A percentile compares a stretch with the other conserved stretches of the same genome.
phyloP scores from a whole-genome alignment of 1,140 invertebrate genomes.

The Scaptodrosophila lebanonensis region DNA sequence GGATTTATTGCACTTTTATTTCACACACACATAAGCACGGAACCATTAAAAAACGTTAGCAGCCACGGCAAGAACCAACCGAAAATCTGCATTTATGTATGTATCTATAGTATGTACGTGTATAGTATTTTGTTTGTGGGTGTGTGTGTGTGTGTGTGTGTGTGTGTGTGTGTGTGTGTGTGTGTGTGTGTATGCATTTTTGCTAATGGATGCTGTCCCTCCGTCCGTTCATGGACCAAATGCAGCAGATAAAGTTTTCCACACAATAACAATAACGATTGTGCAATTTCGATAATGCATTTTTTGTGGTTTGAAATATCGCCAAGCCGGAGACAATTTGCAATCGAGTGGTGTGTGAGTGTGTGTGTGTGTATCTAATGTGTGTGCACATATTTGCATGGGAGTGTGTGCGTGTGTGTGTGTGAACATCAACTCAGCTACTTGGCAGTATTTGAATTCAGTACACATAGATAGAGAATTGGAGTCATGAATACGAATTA shows the following conservation, averaged over 20 bases:
- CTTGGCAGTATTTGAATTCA: no score
- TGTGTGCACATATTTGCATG: conserved; percentile 4
- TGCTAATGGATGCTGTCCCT: conserved; percentile 33
- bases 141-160: no score
- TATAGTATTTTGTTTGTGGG: no score
- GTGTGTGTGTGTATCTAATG: conserved; percentile 7
- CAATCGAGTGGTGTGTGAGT: conserved; percentile 5
- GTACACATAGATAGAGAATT: no score
- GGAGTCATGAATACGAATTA: no score
- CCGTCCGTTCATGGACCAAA: conserved; percentile 26
- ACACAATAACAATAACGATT: conserved; percentile 62
- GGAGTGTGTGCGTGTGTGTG: no score
- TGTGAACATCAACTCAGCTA: no score
- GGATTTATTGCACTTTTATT: conserved; percentile 72
- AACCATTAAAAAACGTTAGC: conserved; percentile 34
- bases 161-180: no score
- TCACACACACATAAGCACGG: conserved; percentile 23
- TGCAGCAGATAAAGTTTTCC: conserved; percentile 44
- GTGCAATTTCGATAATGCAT: conserved; percentile 71
- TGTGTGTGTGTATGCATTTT: conserved; percentile 13
- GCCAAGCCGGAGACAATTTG: conserved; percentile 6
- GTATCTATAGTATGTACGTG: no score
- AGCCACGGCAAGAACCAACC: conserved; percentile 9
- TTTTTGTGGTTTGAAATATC: conserved; percentile 28
- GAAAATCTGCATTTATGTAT: conserved; percentile 54